Base-by-base conservation (phyloP, 2,113 vertebrate species). In the Albula glossodonta region DNA sequence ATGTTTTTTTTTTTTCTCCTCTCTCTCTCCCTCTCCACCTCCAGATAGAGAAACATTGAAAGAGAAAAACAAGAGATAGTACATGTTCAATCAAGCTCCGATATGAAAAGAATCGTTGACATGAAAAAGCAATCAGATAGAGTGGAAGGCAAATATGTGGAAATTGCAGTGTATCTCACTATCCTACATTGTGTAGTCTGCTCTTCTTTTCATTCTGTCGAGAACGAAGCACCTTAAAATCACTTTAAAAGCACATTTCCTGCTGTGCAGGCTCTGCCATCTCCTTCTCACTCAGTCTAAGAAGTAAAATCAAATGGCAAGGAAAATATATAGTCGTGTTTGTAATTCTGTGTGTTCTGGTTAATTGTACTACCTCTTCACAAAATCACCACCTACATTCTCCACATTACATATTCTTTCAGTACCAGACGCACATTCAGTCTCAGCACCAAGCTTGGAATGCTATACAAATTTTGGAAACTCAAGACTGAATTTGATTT, bases 41-140 rank as follows among this genome's bases (percentile, higher is more conserved):
- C 31, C 31, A 41, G 31, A 41, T 41, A 41, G 31, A 41, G 31
- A 41, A 41, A 12, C 53, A 56, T 56, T 12, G 7, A 56, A 56
- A 77, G 74, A 8, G 74, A 77, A 7, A n/a, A 22, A 7, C 9
- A 2, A 10, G 19, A 13, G 25, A 83, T 25, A 83, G 56, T 66
- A 49, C 57, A 50, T 83, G 82, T 83, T 70, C 48, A 83, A 66
- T 50, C 60, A 70, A 13, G 9, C 41, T 17, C 17, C 41, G 50
- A 83, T 83, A 66, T 66, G 57, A 50, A 48, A 19, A 66, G 57
- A 41, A 66, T 83, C 31, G 49, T 48, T 80, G 82, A 63, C 57
- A 17, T 7, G 41, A 5, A 5, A 48, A n/a, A 48, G 41, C 56
- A 60, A 60, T 19, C 11, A 81, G 13, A 22, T 51, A 50, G 2